A percentile compares a stretch with the other conserved stretches of the same genome.
Evolutionary conservation across 2,888 invertebrate genomes (phyloP).

Genomic region (Schizotus pectinicornis): DNA sequence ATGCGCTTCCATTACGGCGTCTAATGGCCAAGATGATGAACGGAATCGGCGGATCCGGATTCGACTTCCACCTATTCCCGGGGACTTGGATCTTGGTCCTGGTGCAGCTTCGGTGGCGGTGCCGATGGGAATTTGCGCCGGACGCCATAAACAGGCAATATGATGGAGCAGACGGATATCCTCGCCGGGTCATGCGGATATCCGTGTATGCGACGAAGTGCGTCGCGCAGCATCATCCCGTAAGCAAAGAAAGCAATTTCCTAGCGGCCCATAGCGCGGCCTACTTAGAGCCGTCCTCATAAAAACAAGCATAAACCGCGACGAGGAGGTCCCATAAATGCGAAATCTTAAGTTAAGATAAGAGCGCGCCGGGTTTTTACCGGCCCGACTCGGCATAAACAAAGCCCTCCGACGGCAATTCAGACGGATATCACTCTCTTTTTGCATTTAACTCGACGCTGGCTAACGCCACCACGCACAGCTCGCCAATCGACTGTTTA

Average conservation of each 20-base stretch:
- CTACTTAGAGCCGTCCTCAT: constrained; percentile 21
- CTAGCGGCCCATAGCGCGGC: constrained; percentile 16
- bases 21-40: background rate
- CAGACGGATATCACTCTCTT: constrained; percentile 18
- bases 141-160: constrained; percentile 21
- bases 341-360: constrained; percentile 34
- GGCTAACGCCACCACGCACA: no score
- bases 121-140: no score
- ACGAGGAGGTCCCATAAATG: constrained; percentile 35
- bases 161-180: constrained; percentile 17
- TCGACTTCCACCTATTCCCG: no score
- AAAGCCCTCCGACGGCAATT: constrained; percentile 26
- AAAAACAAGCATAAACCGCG: constrained; percentile 35
- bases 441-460: background rate
- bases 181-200: constrained; percentile 22
- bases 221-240: constrained; percentile 9
- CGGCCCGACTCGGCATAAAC: constrained; percentile 22
- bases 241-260: constrained; percentile 27
- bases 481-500: no score
- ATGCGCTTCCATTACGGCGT: background rate
- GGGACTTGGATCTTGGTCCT: no score
- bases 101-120: no score
- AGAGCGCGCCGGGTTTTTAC: constrained; percentile 25
- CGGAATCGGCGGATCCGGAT: background rate
- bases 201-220: background rate